phyloP scores from a whole-genome alignment of 2,888 invertebrate genomes.

The Corythucha ciliata region DNA sequence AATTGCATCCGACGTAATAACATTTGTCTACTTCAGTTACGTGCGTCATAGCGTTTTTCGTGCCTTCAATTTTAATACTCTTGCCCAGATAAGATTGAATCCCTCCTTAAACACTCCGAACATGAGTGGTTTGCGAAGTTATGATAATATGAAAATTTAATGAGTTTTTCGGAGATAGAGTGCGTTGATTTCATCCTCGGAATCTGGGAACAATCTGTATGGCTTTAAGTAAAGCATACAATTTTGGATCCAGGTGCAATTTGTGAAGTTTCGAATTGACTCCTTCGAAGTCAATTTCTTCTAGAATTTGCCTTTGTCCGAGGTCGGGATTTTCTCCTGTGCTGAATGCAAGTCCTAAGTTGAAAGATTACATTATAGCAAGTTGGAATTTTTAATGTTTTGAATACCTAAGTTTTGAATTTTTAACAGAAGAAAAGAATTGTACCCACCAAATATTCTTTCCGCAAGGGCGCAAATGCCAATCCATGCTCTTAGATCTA shows the following conservation, averaged over 20 bases:
- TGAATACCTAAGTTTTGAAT: not conserved
- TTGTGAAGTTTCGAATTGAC: constrained; percentile 48
- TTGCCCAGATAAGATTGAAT: too few species aligned
- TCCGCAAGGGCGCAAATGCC: constrained; percentile 70
- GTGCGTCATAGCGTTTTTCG: too few species aligned
- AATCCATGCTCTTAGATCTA: constrained; percentile 68
- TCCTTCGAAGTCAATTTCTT: constrained; percentile 58
- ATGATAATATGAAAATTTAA: too few species aligned
- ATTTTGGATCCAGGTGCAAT: constrained; percentile 45
- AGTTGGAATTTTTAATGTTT: not conserved
- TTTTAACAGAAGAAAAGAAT: not conserved
- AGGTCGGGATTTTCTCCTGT: constrained; percentile 50
- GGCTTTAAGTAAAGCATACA: constrained; percentile 46
- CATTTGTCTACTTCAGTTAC: too few species aligned
- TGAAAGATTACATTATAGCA: not conserved
- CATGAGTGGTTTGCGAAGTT: too few species aligned
- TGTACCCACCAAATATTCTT: constrained; percentile 49
- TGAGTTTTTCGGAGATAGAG: too few species aligned
- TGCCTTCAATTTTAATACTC: too few species aligned
- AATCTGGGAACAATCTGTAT: constrained; percentile 40
- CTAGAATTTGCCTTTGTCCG: constrained; percentile 54
- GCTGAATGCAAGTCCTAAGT: constrained; percentile 41
- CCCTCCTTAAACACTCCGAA: too few species aligned
- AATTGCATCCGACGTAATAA: too few species aligned
- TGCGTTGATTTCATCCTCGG: too few species aligned